Evolutionary conservation across 1,140 invertebrate species (phyloP).

Genomic region (Ditylenchus dipsaci): DNA sequence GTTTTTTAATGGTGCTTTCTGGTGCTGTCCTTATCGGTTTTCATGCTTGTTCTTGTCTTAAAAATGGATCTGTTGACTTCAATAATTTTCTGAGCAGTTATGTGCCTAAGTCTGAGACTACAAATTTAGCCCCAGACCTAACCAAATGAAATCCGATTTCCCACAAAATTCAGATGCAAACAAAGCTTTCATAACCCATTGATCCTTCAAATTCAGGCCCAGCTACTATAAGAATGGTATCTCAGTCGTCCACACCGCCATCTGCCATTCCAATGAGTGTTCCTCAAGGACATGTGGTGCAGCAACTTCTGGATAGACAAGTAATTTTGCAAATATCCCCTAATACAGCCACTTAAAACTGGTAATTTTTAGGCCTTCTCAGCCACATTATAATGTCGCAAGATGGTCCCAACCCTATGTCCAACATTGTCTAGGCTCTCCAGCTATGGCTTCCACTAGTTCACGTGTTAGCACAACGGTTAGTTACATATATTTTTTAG

Average conservation of each 20-base stretch:
- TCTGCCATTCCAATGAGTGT: slow-evolving; percentile 47
- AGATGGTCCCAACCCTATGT: slow-evolving; percentile 4
- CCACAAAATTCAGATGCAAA: too few relatives aligned
- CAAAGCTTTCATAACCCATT: too few relatives aligned
- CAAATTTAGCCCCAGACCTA: too few relatives aligned
- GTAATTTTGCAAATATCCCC: slow-evolving; percentile 10
- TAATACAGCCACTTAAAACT: too few relatives aligned
- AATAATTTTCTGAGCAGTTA: too few relatives aligned
- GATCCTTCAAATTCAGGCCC: too few relatives aligned
- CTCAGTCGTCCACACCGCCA: slow-evolving; percentile 33
- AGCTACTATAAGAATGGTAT: slow-evolving; percentile 53
- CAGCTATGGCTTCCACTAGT: not conserved
- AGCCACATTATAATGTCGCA: slow-evolving; percentile 49
- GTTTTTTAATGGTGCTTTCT: too few relatives aligned
- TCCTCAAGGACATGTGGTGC: slow-evolving; percentile 46
- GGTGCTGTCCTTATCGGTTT: too few relatives aligned
- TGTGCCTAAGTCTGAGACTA: too few relatives aligned
- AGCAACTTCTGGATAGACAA: slow-evolving; percentile 44
- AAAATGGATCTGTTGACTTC: too few relatives aligned
- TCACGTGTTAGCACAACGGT: slow-evolving; percentile 4
- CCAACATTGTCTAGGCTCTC: not conserved
- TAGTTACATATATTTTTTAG: not conserved
- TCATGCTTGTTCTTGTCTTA: too few relatives aligned
- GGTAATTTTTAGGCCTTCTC: slow-evolving; percentile 38
- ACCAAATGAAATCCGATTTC: too few relatives aligned